Evolutionary conservation across 2,797 vertebrate genomes (phyloP).

Genomic region (Lithobates pipiens): DNA sequence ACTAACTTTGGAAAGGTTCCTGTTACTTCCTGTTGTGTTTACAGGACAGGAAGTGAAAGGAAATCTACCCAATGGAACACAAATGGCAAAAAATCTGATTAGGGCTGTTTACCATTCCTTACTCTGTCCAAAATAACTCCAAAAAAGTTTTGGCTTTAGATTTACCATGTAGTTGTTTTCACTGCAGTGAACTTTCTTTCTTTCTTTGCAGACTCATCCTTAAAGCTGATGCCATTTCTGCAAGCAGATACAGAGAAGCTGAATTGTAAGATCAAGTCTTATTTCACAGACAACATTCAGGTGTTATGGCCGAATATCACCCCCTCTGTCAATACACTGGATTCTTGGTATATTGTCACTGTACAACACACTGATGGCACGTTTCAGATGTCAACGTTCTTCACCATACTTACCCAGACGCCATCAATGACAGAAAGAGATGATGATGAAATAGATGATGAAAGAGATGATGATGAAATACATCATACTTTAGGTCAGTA

Average conservation of each 20-base stretch:
- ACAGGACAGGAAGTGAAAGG: too few species aligned
- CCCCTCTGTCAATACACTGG: constrained; percentile 53
- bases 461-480: constrained; percentile 63
- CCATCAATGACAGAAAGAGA: constrained; percentile 40
- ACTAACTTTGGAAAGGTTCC: too few species aligned
- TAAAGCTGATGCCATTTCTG: constrained; percentile 70
- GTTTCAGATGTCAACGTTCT: constrained; percentile 71
- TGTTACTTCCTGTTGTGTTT: too few species aligned
- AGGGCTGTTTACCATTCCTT: too few species aligned
- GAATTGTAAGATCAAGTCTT: constrained; percentile 75
- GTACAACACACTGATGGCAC: constrained; percentile 68
- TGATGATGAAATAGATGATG: not conserved
- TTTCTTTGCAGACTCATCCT: constrained; percentile 69
- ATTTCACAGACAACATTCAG: constrained; percentile 70
- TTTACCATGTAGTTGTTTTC: too few species aligned
- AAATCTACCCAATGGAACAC: too few species aligned
- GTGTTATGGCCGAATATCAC: constrained; percentile 74
- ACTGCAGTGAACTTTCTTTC: not conserved
- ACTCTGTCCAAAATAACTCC: too few species aligned
- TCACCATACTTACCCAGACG: constrained; percentile 69
- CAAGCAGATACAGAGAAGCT: constrained; percentile 64
- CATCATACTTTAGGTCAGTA: constrained; percentile 71
- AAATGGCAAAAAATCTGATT: too few species aligned
- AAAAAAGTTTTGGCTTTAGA: too few species aligned
- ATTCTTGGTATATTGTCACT: constrained; percentile 75